Percentiles rank a stretch among this genome's conserved stretches.
Conservation (phyloP, 2,797 vertebrate species). For the Phrynocephalus forsythii region DNA sequence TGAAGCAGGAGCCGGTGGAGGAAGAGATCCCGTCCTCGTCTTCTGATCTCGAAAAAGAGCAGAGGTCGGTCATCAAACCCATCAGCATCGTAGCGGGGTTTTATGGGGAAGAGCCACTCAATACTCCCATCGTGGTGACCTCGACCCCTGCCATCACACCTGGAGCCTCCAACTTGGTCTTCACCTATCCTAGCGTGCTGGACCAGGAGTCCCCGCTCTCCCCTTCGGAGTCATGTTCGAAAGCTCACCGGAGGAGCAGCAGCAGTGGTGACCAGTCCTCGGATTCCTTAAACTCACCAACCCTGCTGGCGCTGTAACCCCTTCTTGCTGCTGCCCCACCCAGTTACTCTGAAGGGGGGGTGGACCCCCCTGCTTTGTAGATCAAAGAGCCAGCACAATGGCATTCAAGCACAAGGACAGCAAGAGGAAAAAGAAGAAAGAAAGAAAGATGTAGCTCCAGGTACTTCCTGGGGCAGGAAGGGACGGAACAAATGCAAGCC, state of each 20-base stretch:
- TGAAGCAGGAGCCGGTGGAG: constrained; percentile 95
- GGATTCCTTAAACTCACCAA: constrained; percentile 99
- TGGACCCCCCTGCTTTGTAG: constrained; percentile 38
- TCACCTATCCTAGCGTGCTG: constrained; percentile 97
- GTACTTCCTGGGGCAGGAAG: constrained; percentile 55
- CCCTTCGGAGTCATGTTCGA: constrained; percentile 97
- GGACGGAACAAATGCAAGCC: constrained; percentile 65
- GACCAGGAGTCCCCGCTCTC: constrained; percentile 96
- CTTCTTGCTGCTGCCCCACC: constrained; percentile 44
- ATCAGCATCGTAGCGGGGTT: constrained; percentile 92
- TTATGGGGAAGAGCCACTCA: constrained; percentile 95
- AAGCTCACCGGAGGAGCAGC: constrained; percentile 98
- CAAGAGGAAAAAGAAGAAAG: constrained; percentile 66
- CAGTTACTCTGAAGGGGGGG: constrained; percentile 46
- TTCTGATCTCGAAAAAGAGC: constrained; percentile 81
- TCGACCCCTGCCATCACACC: constrained; percentile 95
- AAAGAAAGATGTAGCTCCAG: constrained; percentile 57
- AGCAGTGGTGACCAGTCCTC: constrained; percentile 99
- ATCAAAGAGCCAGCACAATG: constrained; percentile 76
- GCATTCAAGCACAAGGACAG: constrained; percentile 69
- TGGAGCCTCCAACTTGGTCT: constrained; percentile 92
- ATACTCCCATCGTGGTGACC: constrained; percentile 95
- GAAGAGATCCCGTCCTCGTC: constrained; percentile 77
- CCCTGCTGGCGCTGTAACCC: constrained; percentile 93
- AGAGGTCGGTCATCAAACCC: constrained; percentile 98